Evolutionary conservation across 64 coral and sea anemone genomes (phyloP), one percentile per base, ranked within the genome.

Genomic region (Platygyra sinensis): DNA sequence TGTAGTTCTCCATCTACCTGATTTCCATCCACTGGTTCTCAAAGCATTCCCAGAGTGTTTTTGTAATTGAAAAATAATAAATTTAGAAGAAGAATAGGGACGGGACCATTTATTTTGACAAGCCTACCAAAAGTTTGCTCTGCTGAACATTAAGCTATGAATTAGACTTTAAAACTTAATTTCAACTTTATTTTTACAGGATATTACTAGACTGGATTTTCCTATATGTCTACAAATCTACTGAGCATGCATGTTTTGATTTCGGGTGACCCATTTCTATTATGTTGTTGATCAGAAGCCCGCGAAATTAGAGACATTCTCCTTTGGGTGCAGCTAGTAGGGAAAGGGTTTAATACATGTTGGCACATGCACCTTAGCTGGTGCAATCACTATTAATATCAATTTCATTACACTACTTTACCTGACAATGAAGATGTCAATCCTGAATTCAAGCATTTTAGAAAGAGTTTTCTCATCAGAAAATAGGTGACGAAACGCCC

Each of bases 341-440:
- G 72, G 72, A 74, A 74, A 74, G 72, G 72, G 25, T 74, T 74
- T 1, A 36, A 1, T 1, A 36, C 1, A 36, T 1, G 1, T 36
- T 36, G 33, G 33, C 33, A 36, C 33, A 3, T 36, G 33, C 3
- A 3, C 33, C 33, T 36, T 36, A 36, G 33, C 33, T 36, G 1
- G 33, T 36, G 33, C 33, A 36, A 36, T 36, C 33, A 36, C 33
- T 36, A 36, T 36, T n/a, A n/a, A n/a, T 36, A 36, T 36, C 33
- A 36, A 1, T 36, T 36, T 36, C 33, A 36, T 36, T 36, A 36
- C 33, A 57, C 54, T 9, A 57, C 15, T 49, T 80, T 86, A 99
- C 97, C 94, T 95, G 29, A 93, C 94, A 39, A 99, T 88, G 83
- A 99, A 99, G 4, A 99, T 54, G 74, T 99, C 97, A 79, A 99